Base-by-base conservation (phyloP, 64 coral and sea anemone genomes). In the Montipora efflorescens region DNA sequence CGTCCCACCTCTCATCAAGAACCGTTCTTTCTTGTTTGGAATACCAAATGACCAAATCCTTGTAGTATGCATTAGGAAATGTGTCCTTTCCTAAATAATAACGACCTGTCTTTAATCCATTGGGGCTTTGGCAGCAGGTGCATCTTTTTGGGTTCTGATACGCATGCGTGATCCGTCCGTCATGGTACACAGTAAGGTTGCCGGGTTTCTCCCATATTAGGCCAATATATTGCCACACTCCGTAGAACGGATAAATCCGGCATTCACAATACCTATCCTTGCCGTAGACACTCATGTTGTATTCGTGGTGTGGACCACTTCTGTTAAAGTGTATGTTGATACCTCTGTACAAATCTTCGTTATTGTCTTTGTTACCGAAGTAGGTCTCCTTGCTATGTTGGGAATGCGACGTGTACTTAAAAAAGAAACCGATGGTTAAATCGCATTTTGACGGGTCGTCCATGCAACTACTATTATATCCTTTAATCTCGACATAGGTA, bases 21-120 rank as follows among this genome's bases (percentile, higher is more conserved):
- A 86, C 82, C 20, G 0, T 22, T 22, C 2, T 2, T 3, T 14
- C 20, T 66, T 86, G 82, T 9, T 49, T 51, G 16, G 82, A 86
- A 22, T 71, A 86, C 66, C 66, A 86, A 18, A 86, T 86, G 18
- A 48, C 46, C 18, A 86, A 72, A 86, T 86, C 66, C 19, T 67
- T 71, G 66, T 71, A 86, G 62, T 71, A 86, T 19, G 82, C 82
- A 72, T 22, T 49, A n/a, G 62, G 64, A n/a, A 50, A 86, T 12
- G 82, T 86, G 14, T 51, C 7, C 50, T 23, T 86, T 8, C 82
- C 82, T 72, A 86, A 8, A 23, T 48, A 71, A 66, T 86, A 86
- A 12, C 4, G 15, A 13, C n/a, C 12, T 11, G 2, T 86, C 8
- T 12, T 14, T 4, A 86, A 50, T 67, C 46, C 66, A 5, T 11